Base-by-base conservation (phyloP, 2,888 invertebrate species). In the Agrypnus murinus region DNA sequence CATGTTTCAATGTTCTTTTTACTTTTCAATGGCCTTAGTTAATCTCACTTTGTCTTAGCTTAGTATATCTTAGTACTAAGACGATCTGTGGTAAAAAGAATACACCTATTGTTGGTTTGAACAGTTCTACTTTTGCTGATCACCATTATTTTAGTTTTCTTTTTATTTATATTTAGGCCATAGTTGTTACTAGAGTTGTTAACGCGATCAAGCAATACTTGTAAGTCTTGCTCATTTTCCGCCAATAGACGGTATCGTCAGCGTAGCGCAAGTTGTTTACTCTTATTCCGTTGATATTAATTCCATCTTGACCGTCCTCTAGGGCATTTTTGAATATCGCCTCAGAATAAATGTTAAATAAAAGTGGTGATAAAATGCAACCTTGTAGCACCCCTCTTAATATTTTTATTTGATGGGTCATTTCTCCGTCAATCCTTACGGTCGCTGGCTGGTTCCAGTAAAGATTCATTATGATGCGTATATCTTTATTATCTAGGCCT, bases 241-340 rank as follows among this genome's bases (percentile, higher is more conserved):
- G 48, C 48, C 25, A 48, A n/a, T 48, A 48, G 48, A 48, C 48
- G 48, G 48, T 48, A 19, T 48, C 25, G n/a, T n/a, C n/a, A n/a
- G n/a, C n/a, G n/a, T n/a, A n/a, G n/a, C n/a, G n/a, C n/a, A n/a
- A n/a, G n/a, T n/a, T n/a, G n/a, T n/a, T n/a, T n/a, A n/a, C n/a
- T n/a, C n/a, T n/a, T 48, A 48, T 48, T 15, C 48, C 48, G 25
- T 48, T 48, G 15, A 48, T 48, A 19, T 48, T 48, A n/a, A n/a
- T n/a, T n/a, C 48, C 48, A 5, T 48, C 25, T 48, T 17, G 48
- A 12, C 43, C 10, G 10, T 43, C 43, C 10, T 48, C 48, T 48
- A 48, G 25, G 15, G 48, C 48, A 5, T 48, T n/a, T n/a, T n/a
- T 48, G n/a, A n/a, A n/a, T n/a, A n/a, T n/a, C n/a, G n/a, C n/a